Percentiles rank a stretch among this genome's conserved stretches.
Conservation (phyloP, 2,888 invertebrate genomes). For the Ischnus inquisitorius region DNA sequence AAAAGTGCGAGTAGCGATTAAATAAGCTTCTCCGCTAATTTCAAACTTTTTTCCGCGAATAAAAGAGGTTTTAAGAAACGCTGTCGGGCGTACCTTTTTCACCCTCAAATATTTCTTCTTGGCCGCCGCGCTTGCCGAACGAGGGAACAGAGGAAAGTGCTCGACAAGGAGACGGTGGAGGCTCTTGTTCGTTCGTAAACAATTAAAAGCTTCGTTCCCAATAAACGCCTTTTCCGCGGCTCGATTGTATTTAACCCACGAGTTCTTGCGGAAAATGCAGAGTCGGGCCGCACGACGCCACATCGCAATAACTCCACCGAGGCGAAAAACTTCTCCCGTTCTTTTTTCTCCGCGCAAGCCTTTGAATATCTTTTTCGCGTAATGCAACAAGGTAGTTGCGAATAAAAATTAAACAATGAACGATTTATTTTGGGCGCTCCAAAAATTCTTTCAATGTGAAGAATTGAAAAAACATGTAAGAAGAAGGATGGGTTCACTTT, state of each 20-base stretch:
- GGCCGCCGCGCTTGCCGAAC: conserved; percentile 1
- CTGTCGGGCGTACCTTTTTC: conserved; percentile 48
- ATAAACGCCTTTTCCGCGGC: conserved; percentile 68
- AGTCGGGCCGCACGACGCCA: conserved; percentile 43
- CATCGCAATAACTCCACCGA: conserved; percentile 52
- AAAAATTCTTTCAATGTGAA: too few relatives aligned
- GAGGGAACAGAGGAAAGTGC: conserved; percentile 29
- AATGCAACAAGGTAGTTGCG: neutral
- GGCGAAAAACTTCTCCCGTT: conserved; percentile 23
- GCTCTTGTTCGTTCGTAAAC: conserved; percentile 66
- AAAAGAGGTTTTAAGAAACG: conserved; percentile 44
- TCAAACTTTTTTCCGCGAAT: conserved; percentile 65
- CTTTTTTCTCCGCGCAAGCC: conserved; percentile 22
- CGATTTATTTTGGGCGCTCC: too few relatives aligned
- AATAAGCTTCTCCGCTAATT: conserved; percentile 62
- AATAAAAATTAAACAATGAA: too few relatives aligned
- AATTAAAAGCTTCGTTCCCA: conserved; percentile 68
- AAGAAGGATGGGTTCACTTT: too few relatives aligned
- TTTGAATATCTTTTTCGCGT: conserved; percentile 25
- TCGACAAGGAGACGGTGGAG: conserved; percentile 11
- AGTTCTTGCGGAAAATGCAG: conserved; percentile 53
- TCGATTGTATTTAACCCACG: conserved; percentile 55
- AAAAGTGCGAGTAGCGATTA: conserved; percentile 57
- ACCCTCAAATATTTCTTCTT: conserved; percentile 52
- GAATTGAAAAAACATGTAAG: too few relatives aligned